Evolutionary conservation across 1,140 invertebrate species (phyloP).

Genomic region (Solenopsis fugax): DNA sequence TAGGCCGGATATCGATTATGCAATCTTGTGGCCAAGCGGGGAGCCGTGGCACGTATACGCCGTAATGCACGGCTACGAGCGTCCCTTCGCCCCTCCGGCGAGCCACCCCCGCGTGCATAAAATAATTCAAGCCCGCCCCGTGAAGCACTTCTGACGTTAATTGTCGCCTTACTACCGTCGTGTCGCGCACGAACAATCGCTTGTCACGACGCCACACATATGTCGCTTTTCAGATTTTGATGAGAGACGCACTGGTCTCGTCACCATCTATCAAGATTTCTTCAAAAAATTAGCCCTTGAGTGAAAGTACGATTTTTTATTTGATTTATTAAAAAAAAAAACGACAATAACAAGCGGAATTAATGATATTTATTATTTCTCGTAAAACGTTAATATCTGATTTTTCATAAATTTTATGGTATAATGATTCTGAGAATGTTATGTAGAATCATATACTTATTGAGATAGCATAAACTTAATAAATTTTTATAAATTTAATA

Average conservation of each 20-base stretch:
- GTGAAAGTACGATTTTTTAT: not conserved
- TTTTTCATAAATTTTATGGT: not conserved
- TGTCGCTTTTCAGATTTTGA: slow-evolving; percentile 76
- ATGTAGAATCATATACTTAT: not conserved
- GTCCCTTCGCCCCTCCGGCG: slow-evolving; percentile 50
- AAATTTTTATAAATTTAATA: not conserved
- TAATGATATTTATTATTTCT: not conserved
- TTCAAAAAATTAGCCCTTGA: not conserved
- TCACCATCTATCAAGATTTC: slow-evolving; percentile 35
- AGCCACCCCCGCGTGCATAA: slow-evolving; percentile 58
- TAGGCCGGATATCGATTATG: slow-evolving; percentile 82
- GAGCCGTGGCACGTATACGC: slow-evolving; percentile 71
- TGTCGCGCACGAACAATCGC: slow-evolving; percentile 63
- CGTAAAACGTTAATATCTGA: not conserved
- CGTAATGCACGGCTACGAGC: slow-evolving; percentile 68
- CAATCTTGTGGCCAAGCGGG: slow-evolving; percentile 76
- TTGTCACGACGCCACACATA: slow-evolving; percentile 77
- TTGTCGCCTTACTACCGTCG: slow-evolving; percentile 74
- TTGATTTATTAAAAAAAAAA: not conserved
- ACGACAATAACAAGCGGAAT: not conserved
- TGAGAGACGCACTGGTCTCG: slow-evolving; percentile 11
- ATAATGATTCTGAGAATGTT: not conserved
- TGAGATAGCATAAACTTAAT: not conserved
- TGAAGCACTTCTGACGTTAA: slow-evolving; percentile 77
- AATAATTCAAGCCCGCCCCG: slow-evolving; percentile 58